Conservation (phyloP, 1,140 invertebrate species). For the Piezodorus guildinii region DNA sequence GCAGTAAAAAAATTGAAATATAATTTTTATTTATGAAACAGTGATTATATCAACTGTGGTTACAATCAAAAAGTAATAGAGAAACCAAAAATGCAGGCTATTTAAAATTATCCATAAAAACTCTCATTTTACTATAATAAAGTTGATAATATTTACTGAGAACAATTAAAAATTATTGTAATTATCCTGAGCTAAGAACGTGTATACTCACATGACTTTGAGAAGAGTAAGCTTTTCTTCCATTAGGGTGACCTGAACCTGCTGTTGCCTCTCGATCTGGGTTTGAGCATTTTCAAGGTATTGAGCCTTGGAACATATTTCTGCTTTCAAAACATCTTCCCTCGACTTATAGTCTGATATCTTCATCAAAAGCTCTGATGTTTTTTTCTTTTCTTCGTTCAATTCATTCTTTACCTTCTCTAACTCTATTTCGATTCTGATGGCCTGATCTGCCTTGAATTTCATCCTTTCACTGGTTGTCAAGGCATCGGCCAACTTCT, state of each 20-base stretch:
- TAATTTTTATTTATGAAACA: too few species aligned
- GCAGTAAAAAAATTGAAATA: too few species aligned
- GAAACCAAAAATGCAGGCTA: too few species aligned
- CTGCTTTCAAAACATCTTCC: constrained; percentile 1
- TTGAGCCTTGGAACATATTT: neutral
- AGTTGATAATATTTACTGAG: too few species aligned
- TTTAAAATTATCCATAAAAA: too few species aligned
- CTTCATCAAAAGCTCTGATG: neutral
- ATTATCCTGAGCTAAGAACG: neutral
- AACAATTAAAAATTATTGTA: too few species aligned
- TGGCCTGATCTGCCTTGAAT: neutral
- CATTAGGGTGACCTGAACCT: constrained; percentile 3
- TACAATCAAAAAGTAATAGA: too few species aligned
- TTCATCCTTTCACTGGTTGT: neutral
- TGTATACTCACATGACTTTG: constrained; percentile 16
- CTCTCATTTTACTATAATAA: too few species aligned
- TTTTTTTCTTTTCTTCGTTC: neutral
- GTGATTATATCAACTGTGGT: too few species aligned
- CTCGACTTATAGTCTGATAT: neutral
- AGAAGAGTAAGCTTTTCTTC: constrained; percentile 17
- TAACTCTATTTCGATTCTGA: neutral
- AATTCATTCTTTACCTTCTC: neutral
- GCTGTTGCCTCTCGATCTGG: neutral
- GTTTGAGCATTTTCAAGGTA: neutral
- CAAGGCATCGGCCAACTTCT: neutral